A percentile compares a stretch with the other conserved stretches of the same genome.
Conservation (phyloP, 2,888 invertebrate species). For the Ligdia adustata region DNA sequence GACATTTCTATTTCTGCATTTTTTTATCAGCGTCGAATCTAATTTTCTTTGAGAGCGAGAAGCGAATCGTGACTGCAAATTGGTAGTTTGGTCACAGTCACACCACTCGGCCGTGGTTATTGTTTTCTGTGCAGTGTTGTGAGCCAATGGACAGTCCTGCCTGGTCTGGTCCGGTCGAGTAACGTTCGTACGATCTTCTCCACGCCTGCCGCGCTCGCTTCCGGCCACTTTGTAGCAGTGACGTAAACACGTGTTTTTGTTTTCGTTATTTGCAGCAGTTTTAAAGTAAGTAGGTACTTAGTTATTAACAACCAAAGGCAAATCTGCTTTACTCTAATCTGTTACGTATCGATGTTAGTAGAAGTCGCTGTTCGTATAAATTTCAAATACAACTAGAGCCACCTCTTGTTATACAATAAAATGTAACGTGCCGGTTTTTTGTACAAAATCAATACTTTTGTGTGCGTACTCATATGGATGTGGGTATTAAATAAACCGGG, state of each 20-base stretch:
- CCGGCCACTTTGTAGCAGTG: neutral
- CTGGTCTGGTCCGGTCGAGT: too few species aligned
- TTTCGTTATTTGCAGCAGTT: conserved; percentile 1
- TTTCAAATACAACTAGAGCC: too few species aligned
- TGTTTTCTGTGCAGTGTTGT: conserved; percentile 17
- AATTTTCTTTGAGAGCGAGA: conserved; percentile 13
- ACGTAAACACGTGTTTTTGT: conserved; percentile 1
- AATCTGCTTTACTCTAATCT: too few species aligned
- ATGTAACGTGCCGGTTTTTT: too few species aligned
- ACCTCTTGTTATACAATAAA: too few species aligned
- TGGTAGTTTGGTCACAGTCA: conserved; percentile 24
- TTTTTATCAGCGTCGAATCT: conserved; percentile 15
- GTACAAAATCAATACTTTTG: conserved; percentile 14
- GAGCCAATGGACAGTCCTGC: too few species aligned
- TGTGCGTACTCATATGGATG: neutral
- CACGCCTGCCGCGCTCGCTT: neutral
- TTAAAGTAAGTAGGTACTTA: neutral
- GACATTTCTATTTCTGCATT: conserved; percentile 20
- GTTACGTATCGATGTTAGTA: too few species aligned
- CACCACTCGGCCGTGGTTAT: conserved; percentile 1
- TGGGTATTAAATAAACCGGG: conserved; percentile 12
- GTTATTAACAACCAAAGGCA: too few species aligned
- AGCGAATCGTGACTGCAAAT: conserved; percentile 29
- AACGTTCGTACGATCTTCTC: too few species aligned
- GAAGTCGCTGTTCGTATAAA: neutral